Conservation (phyloP, 2,113 vertebrate genomes). For the Pteropus alecto region DNA sequence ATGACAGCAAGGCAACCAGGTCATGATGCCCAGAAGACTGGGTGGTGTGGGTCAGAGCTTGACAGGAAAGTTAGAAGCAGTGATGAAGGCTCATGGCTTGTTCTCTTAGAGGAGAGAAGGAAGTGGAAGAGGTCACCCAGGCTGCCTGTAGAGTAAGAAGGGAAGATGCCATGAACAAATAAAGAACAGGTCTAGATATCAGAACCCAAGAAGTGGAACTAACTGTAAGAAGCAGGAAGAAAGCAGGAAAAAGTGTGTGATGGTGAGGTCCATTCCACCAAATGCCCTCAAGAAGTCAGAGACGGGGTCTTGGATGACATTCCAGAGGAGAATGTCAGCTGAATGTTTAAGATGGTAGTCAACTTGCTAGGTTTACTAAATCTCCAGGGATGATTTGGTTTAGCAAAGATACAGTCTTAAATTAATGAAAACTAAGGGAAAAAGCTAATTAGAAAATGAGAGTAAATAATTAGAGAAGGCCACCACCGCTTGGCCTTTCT, state of each 20-base stretch:
- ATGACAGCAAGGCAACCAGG: background rate
- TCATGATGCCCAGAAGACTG: background rate
- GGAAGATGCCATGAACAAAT: background rate
- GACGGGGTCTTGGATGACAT: background rate
- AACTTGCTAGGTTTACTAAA: background rate
- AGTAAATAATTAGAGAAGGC: background rate
- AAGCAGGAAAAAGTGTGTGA: background rate
- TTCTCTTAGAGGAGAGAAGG: rapidly evolving
- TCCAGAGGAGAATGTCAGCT: background rate
- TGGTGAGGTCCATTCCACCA: background rate
- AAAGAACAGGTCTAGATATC: background rate
- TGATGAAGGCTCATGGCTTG: background rate
- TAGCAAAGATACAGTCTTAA: background rate
- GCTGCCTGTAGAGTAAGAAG: background rate
- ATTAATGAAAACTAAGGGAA: background rate
- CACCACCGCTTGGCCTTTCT: background rate
- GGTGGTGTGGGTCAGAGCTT: background rate
- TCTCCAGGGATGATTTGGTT: background rate
- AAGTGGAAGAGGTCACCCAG: background rate
- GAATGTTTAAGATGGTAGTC: background rate
- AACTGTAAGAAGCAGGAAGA: background rate
- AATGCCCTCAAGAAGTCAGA: background rate
- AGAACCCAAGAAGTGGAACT: background rate
- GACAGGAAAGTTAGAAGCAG: background rate
- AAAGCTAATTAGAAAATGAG: background rate